Conservation (phyloP, 1,140 invertebrate genomes). For the Spodoptera frugiperda region DNA sequence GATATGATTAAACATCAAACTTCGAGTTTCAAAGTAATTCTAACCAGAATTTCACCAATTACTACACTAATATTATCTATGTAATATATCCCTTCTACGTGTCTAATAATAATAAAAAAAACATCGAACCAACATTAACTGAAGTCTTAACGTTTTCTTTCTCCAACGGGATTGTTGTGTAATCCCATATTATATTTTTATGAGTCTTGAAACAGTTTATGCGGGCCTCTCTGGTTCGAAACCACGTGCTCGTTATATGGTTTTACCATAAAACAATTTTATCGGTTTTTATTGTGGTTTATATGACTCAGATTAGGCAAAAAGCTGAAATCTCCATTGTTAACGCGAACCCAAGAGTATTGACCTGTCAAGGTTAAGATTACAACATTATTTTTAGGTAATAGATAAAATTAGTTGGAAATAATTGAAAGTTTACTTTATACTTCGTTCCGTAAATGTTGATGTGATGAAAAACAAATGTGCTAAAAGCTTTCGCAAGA, state of each 20-base stretch:
- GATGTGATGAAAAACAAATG: neutral
- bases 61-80: no score
- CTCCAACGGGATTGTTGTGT: neutral
- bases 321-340: conserved; percentile 17
- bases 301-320: conserved; percentile 17
- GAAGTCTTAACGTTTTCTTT: neutral
- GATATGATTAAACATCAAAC: no score
- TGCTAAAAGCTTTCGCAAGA: conserved; percentile 14
- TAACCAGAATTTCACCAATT: no score
- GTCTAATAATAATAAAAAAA: no score
- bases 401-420: neutral
- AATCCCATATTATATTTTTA: conserved; percentile 27
- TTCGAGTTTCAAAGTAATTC: no score
- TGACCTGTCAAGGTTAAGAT: conserved; percentile 18
- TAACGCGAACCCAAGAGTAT: conserved; percentile 5
- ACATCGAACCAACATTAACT: neutral
- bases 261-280: conserved; percentile 28
- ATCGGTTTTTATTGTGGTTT: conserved; percentile 22
- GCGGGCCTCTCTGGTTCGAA: conserved; percentile 16
- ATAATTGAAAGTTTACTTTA: neutral
- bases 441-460: neutral
- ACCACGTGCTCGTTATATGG: conserved; percentile 6
- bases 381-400: conserved; percentile 3
- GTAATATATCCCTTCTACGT: no score
- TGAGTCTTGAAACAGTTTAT: conserved; percentile 16